Percentiles rank a stretch among this genome's conserved stretches.
phyloP scores from a whole-genome alignment of 30 jellyfish, hydroid and myxozoan genomes.

The Nemopilema nomurai region DNA sequence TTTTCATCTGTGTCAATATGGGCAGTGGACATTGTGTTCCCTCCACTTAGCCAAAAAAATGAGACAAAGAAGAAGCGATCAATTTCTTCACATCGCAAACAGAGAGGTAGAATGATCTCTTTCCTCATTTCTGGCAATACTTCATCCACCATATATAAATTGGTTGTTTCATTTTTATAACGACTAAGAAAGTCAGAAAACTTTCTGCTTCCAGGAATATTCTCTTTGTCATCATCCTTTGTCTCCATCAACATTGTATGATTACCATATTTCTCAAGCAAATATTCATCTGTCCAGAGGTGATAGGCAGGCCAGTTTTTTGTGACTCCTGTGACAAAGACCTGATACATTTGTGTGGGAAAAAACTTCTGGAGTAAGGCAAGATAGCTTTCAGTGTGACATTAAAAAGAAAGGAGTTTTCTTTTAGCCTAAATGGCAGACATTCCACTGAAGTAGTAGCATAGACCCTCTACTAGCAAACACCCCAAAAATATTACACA shows the following conservation, averaged over 20 bases:
- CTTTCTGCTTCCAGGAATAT: constrained; percentile 60
- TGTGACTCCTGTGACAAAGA: constrained; percentile 55
- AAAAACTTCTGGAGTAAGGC: not conserved
- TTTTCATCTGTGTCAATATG: constrained; percentile 90
- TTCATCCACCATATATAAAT: constrained; percentile 78
- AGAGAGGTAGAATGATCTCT: constrained; percentile 68
- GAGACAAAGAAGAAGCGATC: constrained; percentile 81
- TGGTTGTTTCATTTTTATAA: constrained; percentile 38
- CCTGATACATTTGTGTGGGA: not conserved
- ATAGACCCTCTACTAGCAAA: no score
- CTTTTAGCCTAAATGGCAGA: no score
- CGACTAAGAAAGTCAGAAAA: constrained; percentile 51
- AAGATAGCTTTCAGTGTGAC: no score
- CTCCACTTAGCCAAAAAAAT: constrained; percentile 76
- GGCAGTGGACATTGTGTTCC: constrained; percentile 74
- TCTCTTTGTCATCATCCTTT: constrained; percentile 80
- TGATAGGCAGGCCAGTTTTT: constrained; percentile 87
- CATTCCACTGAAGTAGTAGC: no score
- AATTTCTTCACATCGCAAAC: constrained; percentile 85
- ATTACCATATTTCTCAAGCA: constrained; percentile 66
- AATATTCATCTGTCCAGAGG: constrained; percentile 78
- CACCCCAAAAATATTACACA: no score
- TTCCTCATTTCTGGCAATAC: constrained; percentile 84
- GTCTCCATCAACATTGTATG: constrained; percentile 73
- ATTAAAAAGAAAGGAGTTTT: no score